phyloP scores from a whole-genome alignment of 1,140 invertebrate species.

The Drosophila pseudoobscura region DNA sequence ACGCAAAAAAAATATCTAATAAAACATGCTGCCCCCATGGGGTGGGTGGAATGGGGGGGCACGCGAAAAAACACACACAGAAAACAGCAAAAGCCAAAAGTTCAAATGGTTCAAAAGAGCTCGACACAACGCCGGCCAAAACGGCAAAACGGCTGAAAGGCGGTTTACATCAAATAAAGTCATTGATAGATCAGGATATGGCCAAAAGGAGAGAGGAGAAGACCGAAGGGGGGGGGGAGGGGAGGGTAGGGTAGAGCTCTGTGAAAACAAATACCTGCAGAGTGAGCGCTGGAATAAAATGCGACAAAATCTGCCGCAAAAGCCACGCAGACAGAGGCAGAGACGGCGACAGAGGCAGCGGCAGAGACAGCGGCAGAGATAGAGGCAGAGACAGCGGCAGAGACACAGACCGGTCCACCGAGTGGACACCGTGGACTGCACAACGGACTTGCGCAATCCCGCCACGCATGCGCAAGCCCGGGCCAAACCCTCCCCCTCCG shows the following conservation, averaged over 20 bases:
- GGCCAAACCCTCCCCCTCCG: background rate
- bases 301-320: slow-evolving; percentile 75
- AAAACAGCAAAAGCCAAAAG: slow-evolving; percentile 67
- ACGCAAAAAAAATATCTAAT: slow-evolving; percentile 36
- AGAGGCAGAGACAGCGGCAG: slow-evolving; percentile 6
- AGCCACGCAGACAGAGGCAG: slow-evolving; percentile 28
- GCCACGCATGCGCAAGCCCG: slow-evolving; percentile 61
- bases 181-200: slow-evolving; percentile 42
- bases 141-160: slow-evolving; percentile 23
- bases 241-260: background rate
- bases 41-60: slow-evolving; percentile 47
- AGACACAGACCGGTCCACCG: slow-evolving; percentile 19
- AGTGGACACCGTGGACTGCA: slow-evolving; percentile 25
- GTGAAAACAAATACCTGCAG: slow-evolving; percentile 66
- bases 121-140: background rate
- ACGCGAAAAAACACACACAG: slow-evolving; percentile 2
- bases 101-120: slow-evolving; percentile 61
- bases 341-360: slow-evolving; percentile 4
- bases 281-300: slow-evolving; percentile 38
- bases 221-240: too few species aligned
- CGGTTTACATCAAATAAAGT: slow-evolving; percentile 77
- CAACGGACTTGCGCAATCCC: slow-evolving; percentile 66
- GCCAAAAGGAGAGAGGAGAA: slow-evolving; percentile 5
- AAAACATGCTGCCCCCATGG: slow-evolving; percentile 48
- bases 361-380: background rate